Conservation (phyloP, 2,888 invertebrate genomes). For the Xestia c-nigrum region DNA sequence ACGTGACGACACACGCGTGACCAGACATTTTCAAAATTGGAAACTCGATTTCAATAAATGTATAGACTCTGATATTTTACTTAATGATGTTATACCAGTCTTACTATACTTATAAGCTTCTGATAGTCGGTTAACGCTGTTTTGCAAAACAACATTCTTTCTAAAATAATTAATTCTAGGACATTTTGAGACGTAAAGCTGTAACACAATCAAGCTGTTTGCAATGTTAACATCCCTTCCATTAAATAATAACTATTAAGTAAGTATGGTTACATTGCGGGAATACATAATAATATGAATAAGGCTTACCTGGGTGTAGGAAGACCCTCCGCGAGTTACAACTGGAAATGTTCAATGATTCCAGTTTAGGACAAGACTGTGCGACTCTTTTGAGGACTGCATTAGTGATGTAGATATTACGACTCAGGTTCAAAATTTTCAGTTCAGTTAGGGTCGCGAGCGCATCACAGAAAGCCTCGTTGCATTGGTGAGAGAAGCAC, state of each 20-base stretch:
- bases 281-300: not conserved
- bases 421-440: conserved; percentile 83
- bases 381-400: conserved; percentile 88
- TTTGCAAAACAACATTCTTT: not conserved
- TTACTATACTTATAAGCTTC: not conserved
- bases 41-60: not conserved
- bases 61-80: not conserved
- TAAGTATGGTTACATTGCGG: not conserved
- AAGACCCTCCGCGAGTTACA: conserved; percentile 79
- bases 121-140: not conserved
- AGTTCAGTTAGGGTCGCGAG: conserved; percentile 84
- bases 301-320: conserved; percentile 73
- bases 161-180: not conserved
- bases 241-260: not conserved
- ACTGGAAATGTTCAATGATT: conserved; percentile 85
- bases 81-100: not conserved
- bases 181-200: not conserved
- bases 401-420: conserved; percentile 88
- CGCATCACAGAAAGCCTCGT: conserved; percentile 80
- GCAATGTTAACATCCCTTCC: not conserved
- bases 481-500: conserved; percentile 70
- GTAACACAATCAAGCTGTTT: not conserved
- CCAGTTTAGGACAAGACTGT: conserved; percentile 84
- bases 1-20: not conserved
- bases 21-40: not conserved